Evolutionary conservation across 2,797 vertebrate species (phyloP), one percentile per base, ranked within the genome.

Genomic region (Peromyscus attwateri): DNA sequence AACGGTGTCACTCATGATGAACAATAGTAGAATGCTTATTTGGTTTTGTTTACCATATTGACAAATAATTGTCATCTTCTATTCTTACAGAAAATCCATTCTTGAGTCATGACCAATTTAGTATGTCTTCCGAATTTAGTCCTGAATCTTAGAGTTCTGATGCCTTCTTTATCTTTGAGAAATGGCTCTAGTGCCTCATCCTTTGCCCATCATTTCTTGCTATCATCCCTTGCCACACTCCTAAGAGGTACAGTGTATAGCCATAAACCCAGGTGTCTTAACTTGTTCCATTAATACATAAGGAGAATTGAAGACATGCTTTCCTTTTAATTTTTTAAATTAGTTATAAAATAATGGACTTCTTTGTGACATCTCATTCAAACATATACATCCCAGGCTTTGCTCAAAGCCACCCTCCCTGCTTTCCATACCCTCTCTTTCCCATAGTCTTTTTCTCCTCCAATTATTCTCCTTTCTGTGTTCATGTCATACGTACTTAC

Each of bases 21-120:
- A 71, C 46, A 57, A 16, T 17, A 68, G 4, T 66, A 19, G 70
- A 71, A 60, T 62, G 34, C 4, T 71, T 75, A 37, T 87, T 80
- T 87, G 13, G 25, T 55, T 95, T 84, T 89, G 5, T 71, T 87
- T 57, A 87, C 46, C 40, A 68, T 77, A 55, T 37, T 60, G 10
- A 77, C 87, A 73, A 89, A 82, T 62, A 62, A 64, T 40, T 57
- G 23, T 64, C 16, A 64, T 84, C 92, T 91, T 91, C 27, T 76
- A 80, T 29, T 52, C 4, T 73, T 40, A 10, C 6, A 64, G 29
- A 73, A 85, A 93, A 93, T 57, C 14, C 1, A 73, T 40, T 34
- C 25, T 37, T 81, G n/a, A 92, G 31, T 68, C 52, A 68, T 62
- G 43, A 60, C 17, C 37, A n/a, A 34, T 66, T 82, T 79, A 43